Evolutionary conservation across 2,113 vertebrate species (phyloP).

Genomic region (Carassius auratus): DNA sequence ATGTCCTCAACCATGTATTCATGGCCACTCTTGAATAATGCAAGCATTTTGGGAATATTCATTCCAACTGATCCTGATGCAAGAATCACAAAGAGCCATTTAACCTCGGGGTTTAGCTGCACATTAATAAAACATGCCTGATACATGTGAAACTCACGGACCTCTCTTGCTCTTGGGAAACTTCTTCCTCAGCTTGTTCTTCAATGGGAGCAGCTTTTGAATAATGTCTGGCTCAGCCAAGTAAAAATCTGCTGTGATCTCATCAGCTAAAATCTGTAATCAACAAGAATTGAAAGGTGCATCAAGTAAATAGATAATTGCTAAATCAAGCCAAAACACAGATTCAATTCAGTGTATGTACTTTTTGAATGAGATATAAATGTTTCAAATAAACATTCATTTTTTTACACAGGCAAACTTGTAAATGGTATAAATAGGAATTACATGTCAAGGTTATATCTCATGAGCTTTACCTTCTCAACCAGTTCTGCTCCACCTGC

Average conservation of each 20-base stretch:
- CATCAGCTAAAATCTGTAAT: conserved; percentile 85
- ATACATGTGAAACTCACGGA: background rate
- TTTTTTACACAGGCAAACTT: background rate
- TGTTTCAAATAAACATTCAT: background rate
- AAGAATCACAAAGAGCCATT: background rate
- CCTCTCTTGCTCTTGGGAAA: conserved; percentile 84
- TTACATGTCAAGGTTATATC: background rate
- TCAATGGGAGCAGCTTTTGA: conserved; percentile 80
- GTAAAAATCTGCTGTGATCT: conserved; percentile 87
- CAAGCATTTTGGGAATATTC: conserved; percentile 85
- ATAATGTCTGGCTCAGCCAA: conserved; percentile 86
- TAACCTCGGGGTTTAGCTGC: background rate
- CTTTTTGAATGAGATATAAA: background rate
- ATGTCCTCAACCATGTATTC: conserved; percentile 81
- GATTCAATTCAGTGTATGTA: background rate
- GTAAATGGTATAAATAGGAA: background rate
- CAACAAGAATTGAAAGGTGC: background rate
- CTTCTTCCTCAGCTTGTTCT: conserved; percentile 83
- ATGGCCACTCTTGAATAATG: conserved; percentile 80
- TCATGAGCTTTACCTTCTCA: conserved; percentile 78
- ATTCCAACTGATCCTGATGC: conserved; percentile 80
- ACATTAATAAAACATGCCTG: background rate
- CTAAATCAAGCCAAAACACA: background rate
- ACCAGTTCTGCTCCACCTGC: conserved; percentile 86
- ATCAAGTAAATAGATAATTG: background rate